phyloP scores from a whole-genome alignment of 2,113 vertebrate genomes.

The Balaeniceps rex region DNA sequence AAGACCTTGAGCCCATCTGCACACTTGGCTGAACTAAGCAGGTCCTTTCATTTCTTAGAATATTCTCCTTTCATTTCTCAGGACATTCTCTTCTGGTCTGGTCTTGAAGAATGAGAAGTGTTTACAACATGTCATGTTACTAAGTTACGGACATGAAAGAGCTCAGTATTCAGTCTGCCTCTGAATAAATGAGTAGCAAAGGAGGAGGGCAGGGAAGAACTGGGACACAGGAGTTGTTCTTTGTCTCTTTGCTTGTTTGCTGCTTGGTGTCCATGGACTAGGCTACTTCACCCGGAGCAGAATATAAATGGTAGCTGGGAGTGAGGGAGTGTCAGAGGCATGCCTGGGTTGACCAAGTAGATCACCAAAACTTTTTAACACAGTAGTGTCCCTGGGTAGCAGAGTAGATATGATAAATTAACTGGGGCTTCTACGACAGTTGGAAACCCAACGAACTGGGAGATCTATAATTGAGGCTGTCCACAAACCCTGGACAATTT shows the following conservation, averaged over 20 bases:
- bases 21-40: neutral
- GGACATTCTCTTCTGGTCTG: neutral
- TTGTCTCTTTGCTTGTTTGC: neutral
- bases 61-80: neutral
- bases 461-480: neutral
- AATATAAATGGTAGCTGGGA: neutral
- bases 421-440: neutral
- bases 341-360: neutral
- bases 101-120: neutral
- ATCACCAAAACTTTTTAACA: neutral
- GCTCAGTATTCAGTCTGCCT: neutral
- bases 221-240: neutral
- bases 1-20: neutral
- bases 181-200: neutral
- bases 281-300: neutral
- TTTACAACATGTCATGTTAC: neutral
- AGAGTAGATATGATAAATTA: neutral
- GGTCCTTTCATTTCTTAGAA: neutral
- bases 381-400: neutral
- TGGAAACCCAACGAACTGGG: neutral
- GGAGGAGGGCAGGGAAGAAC: neutral
- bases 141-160: neutral
- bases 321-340: neutral
- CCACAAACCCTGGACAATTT: neutral
- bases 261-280: neutral